Percentiles rank a stretch among this genome's conserved stretches.
Conservation (phyloP, 2,888 invertebrate genomes). For the Muscina levida region DNA sequence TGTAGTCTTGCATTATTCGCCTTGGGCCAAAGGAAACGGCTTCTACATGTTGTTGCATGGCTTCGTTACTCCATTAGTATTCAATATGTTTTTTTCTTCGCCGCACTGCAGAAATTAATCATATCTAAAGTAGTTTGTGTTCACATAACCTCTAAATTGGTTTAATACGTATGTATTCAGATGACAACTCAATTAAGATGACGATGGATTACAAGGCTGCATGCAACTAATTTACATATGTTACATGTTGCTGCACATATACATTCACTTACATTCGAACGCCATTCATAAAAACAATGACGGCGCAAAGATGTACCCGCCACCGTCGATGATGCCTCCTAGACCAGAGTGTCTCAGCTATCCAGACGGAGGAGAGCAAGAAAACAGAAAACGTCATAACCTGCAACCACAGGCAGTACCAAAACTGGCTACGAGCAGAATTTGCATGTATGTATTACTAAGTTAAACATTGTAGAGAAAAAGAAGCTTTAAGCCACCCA, state of each 20-base stretch:
- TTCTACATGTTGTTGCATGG: too few relatives aligned
- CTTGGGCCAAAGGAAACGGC: not conserved
- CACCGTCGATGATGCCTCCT: constrained; percentile 25
- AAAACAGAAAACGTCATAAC: not conserved
- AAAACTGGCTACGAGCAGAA: not conserved
- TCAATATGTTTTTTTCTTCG: constrained; percentile 19
- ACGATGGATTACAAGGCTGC: constrained; percentile 64
- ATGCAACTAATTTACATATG: constrained; percentile 65
- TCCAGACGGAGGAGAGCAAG: constrained; percentile 35
- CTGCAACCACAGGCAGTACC: not conserved
- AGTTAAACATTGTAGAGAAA: constrained; percentile 35
- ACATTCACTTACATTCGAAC: not conserved
- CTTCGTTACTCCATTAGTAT: not conserved
- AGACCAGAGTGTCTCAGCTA: constrained; percentile 43
- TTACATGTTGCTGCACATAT: constrained; percentile 2
- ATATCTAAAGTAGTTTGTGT: constrained; percentile 6
- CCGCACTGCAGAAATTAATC: constrained; percentile 17
- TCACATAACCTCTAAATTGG: constrained; percentile 62
- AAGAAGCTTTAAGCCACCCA: constrained; percentile 30
- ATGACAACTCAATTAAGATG: constrained; percentile 65
- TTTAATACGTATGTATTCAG: constrained; percentile 58
- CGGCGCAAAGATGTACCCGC: not conserved
- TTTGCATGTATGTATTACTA: constrained; percentile 53
- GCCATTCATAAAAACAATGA: constrained; percentile 7
- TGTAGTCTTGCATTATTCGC: too few relatives aligned